Base-by-base conservation (phyloP, 2,797 vertebrate genomes). In the Cyclopterus lumpus region DNA sequence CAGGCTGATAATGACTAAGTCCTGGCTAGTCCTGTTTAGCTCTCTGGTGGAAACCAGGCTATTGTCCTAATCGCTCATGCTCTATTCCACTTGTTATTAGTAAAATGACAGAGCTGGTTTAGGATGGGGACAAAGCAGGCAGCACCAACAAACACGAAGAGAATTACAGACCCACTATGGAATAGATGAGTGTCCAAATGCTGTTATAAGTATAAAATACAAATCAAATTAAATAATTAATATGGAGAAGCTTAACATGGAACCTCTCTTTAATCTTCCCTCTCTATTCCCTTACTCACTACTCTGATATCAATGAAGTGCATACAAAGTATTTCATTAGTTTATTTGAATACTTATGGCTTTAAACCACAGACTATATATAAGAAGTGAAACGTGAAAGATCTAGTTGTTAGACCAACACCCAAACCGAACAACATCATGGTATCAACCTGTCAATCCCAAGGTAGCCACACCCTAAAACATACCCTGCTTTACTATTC, bases 121-220 rank as follows among this genome's bases (percentile, higher is more conserved):
- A 55, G 64, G 62, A 79, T 67, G 55, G 77, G 78, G 78, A 83
- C 75, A 75, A 62, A 73, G 67, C 38, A 70, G 28, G 67, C 53
- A 71, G 53, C 34, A 62, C 24, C 49, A 75, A 66, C 63, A 77
- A 24, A 80, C 49, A 84, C 77, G 30, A 42, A 57, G 22, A 34
- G 65, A 75, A 14, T 78, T 82, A 78, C n/a, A 73, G 30, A 75
- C 20, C 63, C 54, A 32, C 57, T 22, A n/a, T 54, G 60, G 55
- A 67, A 70, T 42, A 65, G 49, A 63, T 57, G 34, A 67, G 30
- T 36, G 40, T 36, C 40, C n/a, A 76, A 83, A 67, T 65, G 34
- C 46, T 75, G 51, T 71, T 80, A 20, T 36, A 68, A 61, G 34
- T 51, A 66, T 38, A 20, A 54, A 63, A 38, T 60, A 53, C 6